Percentiles rank a stretch among this genome's conserved stretches.
These are phyloP conservation scores for Xenopus laevis DNA, from an alignment of 2,113 vertebrate genomes.

Conservation along the genomic window DNA sequence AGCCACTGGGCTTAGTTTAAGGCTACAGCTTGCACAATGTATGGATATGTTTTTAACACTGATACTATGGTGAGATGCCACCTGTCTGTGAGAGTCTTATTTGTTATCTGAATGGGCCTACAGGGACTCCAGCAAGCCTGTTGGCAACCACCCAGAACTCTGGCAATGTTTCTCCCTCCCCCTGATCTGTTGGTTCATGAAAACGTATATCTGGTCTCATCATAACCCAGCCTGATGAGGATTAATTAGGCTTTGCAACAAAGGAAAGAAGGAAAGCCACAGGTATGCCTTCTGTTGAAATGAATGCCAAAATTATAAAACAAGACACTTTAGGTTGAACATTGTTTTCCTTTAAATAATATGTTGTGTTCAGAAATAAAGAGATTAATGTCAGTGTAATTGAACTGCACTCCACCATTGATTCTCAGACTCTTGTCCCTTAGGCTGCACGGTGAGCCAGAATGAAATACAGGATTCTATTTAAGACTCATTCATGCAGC, in stretches of 20 bases:
- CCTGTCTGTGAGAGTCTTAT: conserved; percentile 48
- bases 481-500: conserved; percentile 56
- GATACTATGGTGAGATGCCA: conserved; percentile 42
- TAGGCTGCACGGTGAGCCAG: conserved; percentile 53
- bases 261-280: conserved; percentile 32
- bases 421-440: conserved; percentile 52
- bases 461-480: conserved; percentile 53
- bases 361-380: conserved; percentile 31
- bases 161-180: conserved; percentile 37
- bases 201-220: conserved; percentile 31
- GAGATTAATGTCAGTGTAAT: conserved; percentile 30
- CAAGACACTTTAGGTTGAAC: not conserved
- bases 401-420: conserved; percentile 25
- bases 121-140: conserved; percentile 39
- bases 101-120: conserved; percentile 47
- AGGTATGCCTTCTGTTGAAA: conserved; percentile 30
- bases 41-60: conserved; percentile 12
- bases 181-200: conserved; percentile 43
- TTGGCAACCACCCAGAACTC: conserved; percentile 49
- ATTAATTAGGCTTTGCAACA: conserved; percentile 39
- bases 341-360: conserved; percentile 23
- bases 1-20: conserved; percentile 33
- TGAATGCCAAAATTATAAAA: conserved; percentile 23
- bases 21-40: conserved; percentile 9
- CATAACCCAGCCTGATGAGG: conserved; percentile 50